phyloP scores from a whole-genome alignment of 2,797 vertebrate species.

The Hirundo rustica region DNA sequence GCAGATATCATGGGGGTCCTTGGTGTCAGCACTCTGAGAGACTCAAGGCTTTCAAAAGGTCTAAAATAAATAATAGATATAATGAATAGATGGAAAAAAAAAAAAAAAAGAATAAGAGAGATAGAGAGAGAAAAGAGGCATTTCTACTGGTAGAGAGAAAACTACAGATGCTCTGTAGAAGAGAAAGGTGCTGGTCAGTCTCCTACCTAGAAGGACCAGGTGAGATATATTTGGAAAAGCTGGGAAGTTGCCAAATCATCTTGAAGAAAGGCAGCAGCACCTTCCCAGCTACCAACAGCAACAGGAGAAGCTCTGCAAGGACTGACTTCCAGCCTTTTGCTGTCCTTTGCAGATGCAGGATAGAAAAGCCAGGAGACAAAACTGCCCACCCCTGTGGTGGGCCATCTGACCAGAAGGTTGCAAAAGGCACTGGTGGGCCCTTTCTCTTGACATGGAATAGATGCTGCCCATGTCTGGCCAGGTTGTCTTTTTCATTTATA shows the following conservation, averaged over 20 bases:
- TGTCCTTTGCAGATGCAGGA: background rate
- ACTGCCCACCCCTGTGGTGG: background rate
- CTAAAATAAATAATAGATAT: background rate
- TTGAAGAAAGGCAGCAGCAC: background rate
- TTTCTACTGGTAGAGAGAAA: background rate
- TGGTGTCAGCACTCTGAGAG: background rate
- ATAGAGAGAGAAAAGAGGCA: accelerated
- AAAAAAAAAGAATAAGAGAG: background rate
- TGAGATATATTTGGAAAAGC: background rate
- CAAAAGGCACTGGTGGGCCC: background rate
- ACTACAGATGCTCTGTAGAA: background rate
- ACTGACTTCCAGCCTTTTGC: background rate
- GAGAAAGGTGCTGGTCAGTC: background rate
- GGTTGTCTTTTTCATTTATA: slow-evolving; percentile 6
- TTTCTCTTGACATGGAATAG: background rate
- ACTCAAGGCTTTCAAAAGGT: background rate
- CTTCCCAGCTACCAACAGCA: background rate
- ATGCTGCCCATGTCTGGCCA: background rate
- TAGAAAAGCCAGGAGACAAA: slow-evolving; percentile 22
- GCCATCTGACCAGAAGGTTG: background rate
- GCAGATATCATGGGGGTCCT: background rate
- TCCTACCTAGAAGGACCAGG: background rate
- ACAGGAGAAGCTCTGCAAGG: background rate
- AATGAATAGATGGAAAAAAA: too few species aligned
- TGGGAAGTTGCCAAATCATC: background rate